Conservation (phyloP, 2,113 vertebrate species). For the Eira barbara region DNA sequence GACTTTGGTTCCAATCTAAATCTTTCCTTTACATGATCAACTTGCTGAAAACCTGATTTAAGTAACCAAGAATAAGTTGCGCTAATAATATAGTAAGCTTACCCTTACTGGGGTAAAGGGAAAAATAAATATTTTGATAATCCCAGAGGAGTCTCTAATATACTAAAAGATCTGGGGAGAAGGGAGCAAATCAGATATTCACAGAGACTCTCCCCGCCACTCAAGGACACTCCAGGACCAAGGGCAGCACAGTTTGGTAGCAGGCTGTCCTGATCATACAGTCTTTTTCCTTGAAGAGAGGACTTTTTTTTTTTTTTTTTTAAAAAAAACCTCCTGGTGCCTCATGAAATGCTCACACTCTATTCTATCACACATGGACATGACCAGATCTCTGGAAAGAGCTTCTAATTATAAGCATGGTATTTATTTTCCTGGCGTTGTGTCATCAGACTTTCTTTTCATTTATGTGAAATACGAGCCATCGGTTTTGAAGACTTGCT, state of each 20-base stretch:
- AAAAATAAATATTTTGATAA: neutral
- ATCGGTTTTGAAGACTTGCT: constrained; percentile 32
- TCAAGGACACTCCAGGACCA: neutral
- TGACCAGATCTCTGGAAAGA: neutral
- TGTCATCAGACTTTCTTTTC: constrained; percentile 33
- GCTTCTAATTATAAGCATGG: constrained; percentile 44
- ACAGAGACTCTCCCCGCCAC: neutral
- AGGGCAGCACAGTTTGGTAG: neutral
- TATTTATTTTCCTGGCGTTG: constrained; percentile 19
- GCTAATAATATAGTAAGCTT: neutral
- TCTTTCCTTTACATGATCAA: constrained; percentile 25
- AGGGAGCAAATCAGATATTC: neutral
- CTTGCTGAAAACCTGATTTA: neutral
- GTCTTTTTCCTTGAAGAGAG: neutral
- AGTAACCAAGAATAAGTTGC: neutral
- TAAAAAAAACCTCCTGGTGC: neutral
- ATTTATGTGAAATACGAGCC: constrained; percentile 41
- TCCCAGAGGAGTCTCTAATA: neutral
- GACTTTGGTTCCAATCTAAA: constrained; percentile 2
- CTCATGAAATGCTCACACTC: neutral
- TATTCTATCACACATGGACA: neutral
- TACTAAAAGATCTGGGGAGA: neutral
- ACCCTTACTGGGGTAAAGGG: neutral
- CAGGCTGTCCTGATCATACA: neutral
- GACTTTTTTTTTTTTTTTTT: neutral